phyloP scores from a whole-genome alignment of 2,888 invertebrate species.

The Drosophila setosimentum region DNA sequence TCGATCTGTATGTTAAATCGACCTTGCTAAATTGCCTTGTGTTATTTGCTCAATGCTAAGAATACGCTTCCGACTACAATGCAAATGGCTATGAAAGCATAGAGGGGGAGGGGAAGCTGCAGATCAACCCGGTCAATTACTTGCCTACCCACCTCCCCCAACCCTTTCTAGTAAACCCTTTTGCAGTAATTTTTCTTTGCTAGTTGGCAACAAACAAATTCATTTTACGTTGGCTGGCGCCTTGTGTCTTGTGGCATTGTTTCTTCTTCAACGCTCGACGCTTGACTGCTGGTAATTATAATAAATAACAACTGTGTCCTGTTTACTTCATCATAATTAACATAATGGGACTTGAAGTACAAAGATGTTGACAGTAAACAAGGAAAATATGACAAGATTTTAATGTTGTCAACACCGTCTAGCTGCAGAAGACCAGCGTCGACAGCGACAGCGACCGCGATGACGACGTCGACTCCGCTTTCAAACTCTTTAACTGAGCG shows the following conservation, averaged over 20 bases:
- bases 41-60: neutral
- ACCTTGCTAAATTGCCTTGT: neutral
- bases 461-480: conserved; percentile 25
- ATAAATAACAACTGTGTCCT: conserved; percentile 81
- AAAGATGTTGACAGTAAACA: conserved; percentile 81
- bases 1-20: neutral
- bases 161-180: neutral
- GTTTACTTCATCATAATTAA: conserved; percentile 82
- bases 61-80: neutral
- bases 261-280: conserved; percentile 43
- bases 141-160: neutral
- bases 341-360: conserved; percentile 81
- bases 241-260: conserved; percentile 56
- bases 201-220: conserved; percentile 61
- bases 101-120: neutral
- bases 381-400: conserved; percentile 82
- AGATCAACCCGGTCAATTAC: conserved; percentile 40
- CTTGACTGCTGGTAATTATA: conserved; percentile 79
- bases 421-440: conserved; percentile 36
- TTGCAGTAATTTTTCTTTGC: conserved; percentile 5
- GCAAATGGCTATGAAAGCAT: conserved; percentile 9
- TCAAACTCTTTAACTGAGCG: conserved; percentile 59
- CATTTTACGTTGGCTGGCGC: conserved; percentile 61
- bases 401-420: conserved; percentile 69
- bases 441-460: conserved; percentile 9